Conservation (phyloP, 1,140 invertebrate genomes). For the Archivesica marissinica region DNA sequence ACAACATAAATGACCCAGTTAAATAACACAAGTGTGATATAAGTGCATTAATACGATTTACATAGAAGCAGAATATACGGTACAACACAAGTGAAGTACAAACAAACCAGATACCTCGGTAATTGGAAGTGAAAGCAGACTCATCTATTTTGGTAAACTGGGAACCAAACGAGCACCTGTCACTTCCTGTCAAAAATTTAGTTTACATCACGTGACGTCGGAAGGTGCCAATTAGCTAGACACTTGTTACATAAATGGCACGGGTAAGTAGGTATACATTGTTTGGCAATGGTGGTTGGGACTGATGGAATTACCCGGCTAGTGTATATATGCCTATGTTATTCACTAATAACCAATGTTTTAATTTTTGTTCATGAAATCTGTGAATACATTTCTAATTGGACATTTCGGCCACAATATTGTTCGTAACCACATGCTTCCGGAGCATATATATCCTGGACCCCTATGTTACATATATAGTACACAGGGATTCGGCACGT, state of each 20-base stretch:
- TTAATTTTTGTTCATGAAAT: background rate
- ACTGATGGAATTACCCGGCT: background rate
- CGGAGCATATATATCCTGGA: too few relatives aligned
- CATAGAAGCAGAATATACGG: too few relatives aligned
- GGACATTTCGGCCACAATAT: too few relatives aligned
- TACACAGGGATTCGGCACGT: too few relatives aligned
- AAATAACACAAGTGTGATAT: too few relatives aligned
- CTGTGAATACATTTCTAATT: too few relatives aligned
- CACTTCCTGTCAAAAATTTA: slow-evolving; percentile 16
- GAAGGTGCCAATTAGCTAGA: background rate
- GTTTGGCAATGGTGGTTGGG: background rate
- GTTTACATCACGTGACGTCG: slow-evolving; percentile 39
- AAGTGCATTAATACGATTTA: too few relatives aligned
- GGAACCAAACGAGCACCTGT: slow-evolving; percentile 34
- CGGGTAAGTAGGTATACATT: background rate
- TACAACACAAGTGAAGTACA: too few relatives aligned
- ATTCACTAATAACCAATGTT: background rate
- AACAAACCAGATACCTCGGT: too few relatives aligned
- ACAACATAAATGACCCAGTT: too few relatives aligned
- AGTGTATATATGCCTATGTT: background rate
- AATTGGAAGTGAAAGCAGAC: background rate
- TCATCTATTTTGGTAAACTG: background rate
- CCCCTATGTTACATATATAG: too few relatives aligned
- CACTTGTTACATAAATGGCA: background rate
- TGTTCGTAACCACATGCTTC: too few relatives aligned